Evolutionary conservation across 2,797 vertebrate species (phyloP), one percentile per base, ranked within the genome.

Genomic region (Cossypha heuglini): DNA sequence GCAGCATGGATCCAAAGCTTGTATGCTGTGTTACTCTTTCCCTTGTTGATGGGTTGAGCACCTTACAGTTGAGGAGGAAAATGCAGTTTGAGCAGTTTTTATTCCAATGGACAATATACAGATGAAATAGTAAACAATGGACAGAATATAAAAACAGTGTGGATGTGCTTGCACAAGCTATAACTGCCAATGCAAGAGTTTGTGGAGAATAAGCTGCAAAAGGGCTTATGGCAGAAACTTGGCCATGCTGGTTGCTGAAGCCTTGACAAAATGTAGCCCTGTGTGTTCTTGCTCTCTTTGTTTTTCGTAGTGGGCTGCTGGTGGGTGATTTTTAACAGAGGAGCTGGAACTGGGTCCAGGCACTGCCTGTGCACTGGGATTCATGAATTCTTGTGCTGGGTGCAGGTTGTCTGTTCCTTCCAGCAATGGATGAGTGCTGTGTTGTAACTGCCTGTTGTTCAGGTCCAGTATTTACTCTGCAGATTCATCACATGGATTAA

Each of bases 381-480:
- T 87, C 20, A 13, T 58, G 12, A 55, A 42, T 26, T 85, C 22
- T 6, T 54, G 21, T 59, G 26, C 45, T 46, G 25, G 19, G 14
- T 75, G 18, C 55, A 28, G n/a, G 13, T 54, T 35, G 20, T 64
- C 13, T 43, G 0, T 72, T 81, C 55, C 31, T 87, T 77, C 48
- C 40, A 17, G 16, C 0, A 2, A n/a, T 54, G 37, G 33, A 12
- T 0, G 12, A 45, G 38, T 11, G 1, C 26, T 67, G 21, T 43
- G 33, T 72, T 81, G 66, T 61, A 81, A 9, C 33, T 88, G 20
- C 77, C 33, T 16, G 4, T 66, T 73, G 37, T 33, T 86, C 31
- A 24, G 33, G 19, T 66, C 35, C 21, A 4, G 2, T 58, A 24
- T 17, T 61, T 48, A 26, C 52, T 73, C 40, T 46, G 25, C 25